Evolutionary conservation across 1,140 invertebrate species (phyloP).

Genomic region (Drosophila pseudoobscura): DNA sequence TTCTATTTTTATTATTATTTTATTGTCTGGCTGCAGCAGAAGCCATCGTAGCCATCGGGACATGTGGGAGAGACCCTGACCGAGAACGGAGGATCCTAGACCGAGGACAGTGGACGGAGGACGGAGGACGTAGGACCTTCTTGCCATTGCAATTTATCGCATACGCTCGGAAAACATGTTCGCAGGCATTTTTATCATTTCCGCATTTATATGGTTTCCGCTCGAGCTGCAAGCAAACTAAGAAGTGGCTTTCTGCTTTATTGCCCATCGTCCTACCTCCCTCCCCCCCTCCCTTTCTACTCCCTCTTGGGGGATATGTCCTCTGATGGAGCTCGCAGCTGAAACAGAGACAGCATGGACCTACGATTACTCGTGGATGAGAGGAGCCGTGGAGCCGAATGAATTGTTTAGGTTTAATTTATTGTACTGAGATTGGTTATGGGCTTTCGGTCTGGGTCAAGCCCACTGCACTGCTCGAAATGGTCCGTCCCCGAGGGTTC

Average conservation of each 20-base stretch:
- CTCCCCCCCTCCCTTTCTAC: background rate
- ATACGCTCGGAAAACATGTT: conserved; percentile 76
- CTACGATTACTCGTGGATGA: conserved; percentile 25
- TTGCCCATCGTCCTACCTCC: conserved; percentile 43
- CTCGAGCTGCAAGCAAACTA: conserved; percentile 72
- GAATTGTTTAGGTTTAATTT: conserved; percentile 78
- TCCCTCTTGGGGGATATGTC: background rate
- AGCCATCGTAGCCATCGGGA: background rate
- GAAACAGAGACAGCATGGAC: conserved; percentile 32
- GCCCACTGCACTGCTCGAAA: conserved; percentile 25
- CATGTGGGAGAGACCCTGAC: conserved; percentile 7
- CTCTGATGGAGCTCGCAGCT: conserved; percentile 8
- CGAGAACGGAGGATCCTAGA: background rate
- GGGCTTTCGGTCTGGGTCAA: conserved; percentile 27
- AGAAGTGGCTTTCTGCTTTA: conserved; percentile 74
- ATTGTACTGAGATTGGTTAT: conserved; percentile 63
- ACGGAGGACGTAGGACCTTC: conserved; percentile 38
- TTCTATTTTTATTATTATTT: conserved; percentile 78
- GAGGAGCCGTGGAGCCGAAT: conserved; percentile 45
- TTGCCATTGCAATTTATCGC: conserved; percentile 75
- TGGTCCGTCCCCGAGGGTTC: conserved; percentile 1
- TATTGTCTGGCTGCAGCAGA: conserved; percentile 65
- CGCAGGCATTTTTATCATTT: conserved; percentile 79
- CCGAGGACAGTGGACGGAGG: background rate
- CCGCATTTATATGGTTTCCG: conserved; percentile 81